Evolutionary conservation across 2,888 invertebrate genomes (phyloP), one percentile per base, ranked within the genome.

Genomic region (Agriopis aurantiaria): DNA sequence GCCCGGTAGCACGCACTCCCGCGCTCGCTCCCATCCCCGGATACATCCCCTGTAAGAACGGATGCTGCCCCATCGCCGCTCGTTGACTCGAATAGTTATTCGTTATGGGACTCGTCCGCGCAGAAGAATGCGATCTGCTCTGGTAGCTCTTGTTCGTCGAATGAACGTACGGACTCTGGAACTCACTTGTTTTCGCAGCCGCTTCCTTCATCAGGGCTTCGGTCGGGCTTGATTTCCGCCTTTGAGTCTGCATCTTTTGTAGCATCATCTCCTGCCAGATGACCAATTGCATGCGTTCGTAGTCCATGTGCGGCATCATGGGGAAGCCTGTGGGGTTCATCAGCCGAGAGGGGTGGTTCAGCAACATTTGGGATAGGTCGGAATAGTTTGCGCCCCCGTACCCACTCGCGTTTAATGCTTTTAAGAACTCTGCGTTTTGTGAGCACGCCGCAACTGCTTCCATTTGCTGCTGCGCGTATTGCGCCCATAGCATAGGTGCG

Each of bases 401-500:
- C 63, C 89, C 92, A n/a, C 93, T 88, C 0, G 93, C 90, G 75
- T 91, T 94, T 52, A 95, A 85, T 79, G 95, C 95, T 88, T 96
- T 96, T 68, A 96, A 82, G 77, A 96, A 93, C 63, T 96, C 96
- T 74, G 95, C 89, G 77, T 93, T 95, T 78, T 95, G 93, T 68
- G 95, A 91, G 84, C 92, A 96, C 61, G 92, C 95, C 87, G 93
- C 95, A 86, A 95, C 94, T 9, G 95, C 94, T 81, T 96, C 96
- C 65, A 96, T 85, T 81, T 96, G 96, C 23, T 68, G 69, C 40
- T 63, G 68, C 41, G 65, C 82, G 81, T 97, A 97, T 0, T 97
- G 97, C 62, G 97, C 86, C 97, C 97, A 97, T 75, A 97, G 85
- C 96, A 97, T 96, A 82, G 97, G 97, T 80, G 96, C 96, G 60